phyloP scores from a whole-genome alignment of 2,888 invertebrate genomes.

The Busseola fusca region DNA sequence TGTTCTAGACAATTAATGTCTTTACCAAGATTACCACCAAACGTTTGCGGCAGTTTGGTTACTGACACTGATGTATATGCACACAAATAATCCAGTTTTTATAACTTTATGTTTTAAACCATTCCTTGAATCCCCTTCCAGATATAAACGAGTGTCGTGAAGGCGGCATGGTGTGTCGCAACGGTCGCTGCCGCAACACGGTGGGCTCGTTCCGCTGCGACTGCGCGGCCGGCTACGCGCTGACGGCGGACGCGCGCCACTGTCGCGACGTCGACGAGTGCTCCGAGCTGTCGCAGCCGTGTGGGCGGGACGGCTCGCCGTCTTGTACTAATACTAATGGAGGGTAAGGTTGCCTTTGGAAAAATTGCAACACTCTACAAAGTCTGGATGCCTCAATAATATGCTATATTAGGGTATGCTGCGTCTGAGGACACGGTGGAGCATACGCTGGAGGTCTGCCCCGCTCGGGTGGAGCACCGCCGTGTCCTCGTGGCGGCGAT shows the following conservation, averaged over 20 bases:
- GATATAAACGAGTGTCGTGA: slow-evolving; percentile 95
- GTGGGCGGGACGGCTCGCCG: slow-evolving; percentile 80
- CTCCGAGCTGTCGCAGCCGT: slow-evolving; percentile 86
- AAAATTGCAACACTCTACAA: no score
- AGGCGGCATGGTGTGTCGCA: slow-evolving; percentile 95
- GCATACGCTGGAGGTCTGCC: no score
- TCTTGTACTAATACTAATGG: slow-evolving; percentile 85
- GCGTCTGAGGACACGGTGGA: no score
- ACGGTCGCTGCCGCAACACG: slow-evolving; percentile 94
- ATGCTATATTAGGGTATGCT: not conserved
- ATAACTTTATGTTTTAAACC: not conserved
- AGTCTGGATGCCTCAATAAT: no score
- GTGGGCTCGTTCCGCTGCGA: slow-evolving; percentile 94
- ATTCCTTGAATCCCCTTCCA: slow-evolving; percentile 58
- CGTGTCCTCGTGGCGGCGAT: no score
- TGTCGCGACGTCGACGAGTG: slow-evolving; percentile 95
- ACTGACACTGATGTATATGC: not conserved
- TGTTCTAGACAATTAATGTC: not conserved
- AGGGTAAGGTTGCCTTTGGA: slow-evolving; percentile 65
- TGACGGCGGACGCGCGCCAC: slow-evolving; percentile 92
- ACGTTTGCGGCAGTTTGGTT: no score
- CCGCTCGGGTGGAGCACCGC: no score
- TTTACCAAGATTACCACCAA: not conserved
- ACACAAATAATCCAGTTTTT: not conserved
- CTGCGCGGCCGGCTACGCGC: slow-evolving; percentile 93